Conservation (phyloP, 1,140 invertebrate genomes). For the Chelonus insularis region DNA sequence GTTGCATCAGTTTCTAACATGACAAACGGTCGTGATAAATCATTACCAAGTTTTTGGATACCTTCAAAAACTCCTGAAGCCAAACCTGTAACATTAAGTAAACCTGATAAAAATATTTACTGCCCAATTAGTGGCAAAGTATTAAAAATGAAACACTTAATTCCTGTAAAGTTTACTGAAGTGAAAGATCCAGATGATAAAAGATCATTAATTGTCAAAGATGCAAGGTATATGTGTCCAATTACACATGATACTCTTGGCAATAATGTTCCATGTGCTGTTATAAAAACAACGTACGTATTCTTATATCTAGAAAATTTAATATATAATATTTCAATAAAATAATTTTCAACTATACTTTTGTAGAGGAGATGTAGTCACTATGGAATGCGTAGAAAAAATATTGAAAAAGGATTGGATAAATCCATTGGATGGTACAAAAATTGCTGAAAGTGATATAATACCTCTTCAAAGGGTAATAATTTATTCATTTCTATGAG, state of each 20-base stretch:
- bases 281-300: constrained; percentile 85
- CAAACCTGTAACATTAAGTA: constrained; percentile 71
- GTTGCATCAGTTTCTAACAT: constrained; percentile 76
- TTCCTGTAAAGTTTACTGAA: constrained; percentile 91
- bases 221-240: constrained; percentile 95
- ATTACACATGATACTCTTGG: constrained; percentile 95
- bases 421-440: constrained; percentile 88
- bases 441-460: constrained; percentile 91
- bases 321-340: no score
- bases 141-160: constrained; percentile 90
- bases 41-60: constrained; percentile 96
- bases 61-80: constrained; percentile 91
- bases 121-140: constrained; percentile 92
- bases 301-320: constrained; percentile 14
- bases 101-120: constrained; percentile 89
- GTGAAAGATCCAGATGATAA: constrained; percentile 85
- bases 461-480: constrained; percentile 85
- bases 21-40: constrained; percentile 67
- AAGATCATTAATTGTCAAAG: constrained; percentile 77
- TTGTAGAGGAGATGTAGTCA: constrained; percentile 89
- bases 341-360: no score
- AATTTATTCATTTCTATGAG: no score
- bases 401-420: constrained; percentile 97
- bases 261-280: constrained; percentile 91
- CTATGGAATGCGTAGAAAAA: constrained; percentile 95